phyloP scores from a whole-genome alignment of 2,888 invertebrate genomes.

The Torymus texanus region DNA sequence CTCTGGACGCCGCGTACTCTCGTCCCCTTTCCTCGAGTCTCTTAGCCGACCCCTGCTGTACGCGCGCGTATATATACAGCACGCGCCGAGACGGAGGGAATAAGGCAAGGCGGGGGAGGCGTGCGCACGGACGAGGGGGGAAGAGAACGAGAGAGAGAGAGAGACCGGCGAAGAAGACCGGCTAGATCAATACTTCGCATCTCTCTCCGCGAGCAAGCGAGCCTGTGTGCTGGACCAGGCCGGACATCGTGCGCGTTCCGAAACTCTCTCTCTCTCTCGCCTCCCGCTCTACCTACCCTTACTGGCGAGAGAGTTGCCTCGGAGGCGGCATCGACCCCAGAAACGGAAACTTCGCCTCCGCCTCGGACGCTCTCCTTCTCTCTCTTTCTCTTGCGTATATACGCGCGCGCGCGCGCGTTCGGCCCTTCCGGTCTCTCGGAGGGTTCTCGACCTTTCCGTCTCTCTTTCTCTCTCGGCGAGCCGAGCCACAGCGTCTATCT shows the following conservation, averaged over 20 bases:
- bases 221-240: constrained; percentile 70
- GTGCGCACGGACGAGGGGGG: constrained; percentile 50
- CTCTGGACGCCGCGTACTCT: constrained; percentile 63
- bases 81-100: constrained; percentile 55
- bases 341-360: constrained; percentile 58
- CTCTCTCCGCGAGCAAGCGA: constrained; percentile 59
- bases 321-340: constrained; percentile 45
- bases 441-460: constrained; percentile 51
- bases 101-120: too few relatives aligned
- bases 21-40: constrained; percentile 59
- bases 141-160: constrained; percentile 53
- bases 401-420: neutral
- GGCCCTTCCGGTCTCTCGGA: constrained; percentile 48
- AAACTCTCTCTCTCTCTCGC: constrained; percentile 65
- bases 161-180: constrained; percentile 65
- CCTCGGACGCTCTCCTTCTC: constrained; percentile 63
- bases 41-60: constrained; percentile 18
- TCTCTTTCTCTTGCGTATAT: neutral
- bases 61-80: too few relatives aligned
- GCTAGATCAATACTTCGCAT: constrained; percentile 75
- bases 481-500: constrained; percentile 21
- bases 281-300: constrained; percentile 4
- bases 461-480: constrained; percentile 30
- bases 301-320: constrained; percentile 1
- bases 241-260: constrained; percentile 74